Percentiles rank a stretch among this genome's conserved stretches.
phyloP scores from a whole-genome alignment of 2,888 invertebrate genomes.

The Cheilosia impressa region DNA sequence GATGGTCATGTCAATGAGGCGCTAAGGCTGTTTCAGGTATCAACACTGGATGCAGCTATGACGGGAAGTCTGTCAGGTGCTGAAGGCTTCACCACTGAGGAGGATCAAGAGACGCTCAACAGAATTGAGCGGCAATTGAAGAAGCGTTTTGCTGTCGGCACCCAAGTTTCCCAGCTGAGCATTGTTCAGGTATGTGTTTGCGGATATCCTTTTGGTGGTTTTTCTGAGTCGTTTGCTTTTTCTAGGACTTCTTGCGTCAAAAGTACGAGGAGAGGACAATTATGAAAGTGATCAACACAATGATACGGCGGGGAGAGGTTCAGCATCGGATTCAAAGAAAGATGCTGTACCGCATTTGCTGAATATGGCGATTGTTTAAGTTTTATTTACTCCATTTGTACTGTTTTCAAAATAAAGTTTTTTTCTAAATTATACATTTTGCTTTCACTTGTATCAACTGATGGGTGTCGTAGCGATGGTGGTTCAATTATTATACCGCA shows the following conservation, averaged over 20 bases:
- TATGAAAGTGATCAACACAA: conserved; percentile 95
- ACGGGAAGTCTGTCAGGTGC: conserved; percentile 95
- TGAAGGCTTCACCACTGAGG: conserved; percentile 98
- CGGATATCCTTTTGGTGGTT: not conserved
- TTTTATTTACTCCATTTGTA: conserved; percentile 22
- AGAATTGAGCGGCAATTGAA: conserved; percentile 98
- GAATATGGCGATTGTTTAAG: conserved; percentile 73
- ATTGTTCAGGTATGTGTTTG: conserved; percentile 88
- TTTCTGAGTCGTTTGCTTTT: not conserved
- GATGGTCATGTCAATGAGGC: conserved; percentile 98
- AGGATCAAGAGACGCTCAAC: conserved; percentile 95
- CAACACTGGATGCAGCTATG: conserved; percentile 97
- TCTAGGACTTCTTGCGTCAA: conserved; percentile 89
- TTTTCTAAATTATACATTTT: not conserved
- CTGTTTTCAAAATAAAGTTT: conserved; percentile 44
- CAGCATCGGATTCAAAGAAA: conserved; percentile 98
- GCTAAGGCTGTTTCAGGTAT: conserved; percentile 97
- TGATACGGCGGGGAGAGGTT: conserved; percentile 97
- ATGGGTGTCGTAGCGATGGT: too few species aligned
- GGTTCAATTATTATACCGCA: too few species aligned
- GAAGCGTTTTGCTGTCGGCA: conserved; percentile 96
- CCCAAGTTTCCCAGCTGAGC: conserved; percentile 96
- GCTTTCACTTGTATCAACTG: too few species aligned
- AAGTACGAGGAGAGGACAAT: conserved; percentile 95
- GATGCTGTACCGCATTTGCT: conserved; percentile 97